Evolutionary conservation across 2,797 vertebrate genomes (phyloP).

Genomic region (Hemibagrus guttatus): DNA sequence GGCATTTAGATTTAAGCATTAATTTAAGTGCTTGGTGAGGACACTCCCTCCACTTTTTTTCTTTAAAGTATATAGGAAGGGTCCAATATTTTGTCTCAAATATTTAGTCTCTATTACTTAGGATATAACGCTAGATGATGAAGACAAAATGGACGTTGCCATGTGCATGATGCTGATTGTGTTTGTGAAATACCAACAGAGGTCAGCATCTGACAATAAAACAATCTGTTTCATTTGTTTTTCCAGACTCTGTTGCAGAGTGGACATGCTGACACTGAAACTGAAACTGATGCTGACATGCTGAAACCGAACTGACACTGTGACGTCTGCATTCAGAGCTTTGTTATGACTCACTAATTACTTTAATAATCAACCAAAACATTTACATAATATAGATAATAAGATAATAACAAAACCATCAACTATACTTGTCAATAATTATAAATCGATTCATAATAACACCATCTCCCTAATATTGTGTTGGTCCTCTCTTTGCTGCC

Average conservation of each 20-base stretch:
- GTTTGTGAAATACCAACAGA: slow-evolving; percentile 38
- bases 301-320: not conserved
- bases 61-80: not conserved
- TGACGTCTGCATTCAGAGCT: not conserved
- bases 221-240: not conserved
- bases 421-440: not conserved
- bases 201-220: slow-evolving; percentile 40
- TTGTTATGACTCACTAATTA: not conserved
- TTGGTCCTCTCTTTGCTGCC: too few relatives aligned
- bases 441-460: not conserved
- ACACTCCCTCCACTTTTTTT: not conserved
- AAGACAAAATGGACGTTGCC: slow-evolving; percentile 12
- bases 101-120: not conserved
- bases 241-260: not conserved
- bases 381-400: not conserved
- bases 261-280: not conserved
- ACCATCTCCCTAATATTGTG: too few relatives aligned
- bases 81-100: not conserved
- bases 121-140: not conserved
- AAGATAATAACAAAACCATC: not conserved
- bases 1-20: not conserved
- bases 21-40: not conserved
- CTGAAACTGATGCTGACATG: not conserved
- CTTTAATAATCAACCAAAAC: not conserved
- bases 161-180: not conserved